Evolutionary conservation across 2,888 invertebrate species (phyloP).

Genomic region (Isotomurus palustris): DNA sequence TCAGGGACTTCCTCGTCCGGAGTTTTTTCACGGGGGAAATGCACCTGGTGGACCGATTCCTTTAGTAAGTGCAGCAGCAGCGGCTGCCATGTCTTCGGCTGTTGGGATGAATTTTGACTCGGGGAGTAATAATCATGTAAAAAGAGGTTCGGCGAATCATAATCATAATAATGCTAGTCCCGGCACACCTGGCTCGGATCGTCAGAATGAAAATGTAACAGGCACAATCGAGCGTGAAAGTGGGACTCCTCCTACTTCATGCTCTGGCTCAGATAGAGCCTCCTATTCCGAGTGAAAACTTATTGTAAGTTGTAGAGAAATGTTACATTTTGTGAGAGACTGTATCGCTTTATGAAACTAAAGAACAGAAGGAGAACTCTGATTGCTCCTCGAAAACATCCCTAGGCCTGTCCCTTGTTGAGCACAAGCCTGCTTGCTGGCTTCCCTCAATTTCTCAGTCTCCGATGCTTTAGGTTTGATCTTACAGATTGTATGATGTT

Average conservation of each 20-base stretch:
- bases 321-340: not conserved
- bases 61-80: slow-evolving; percentile 35
- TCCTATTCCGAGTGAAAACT: slow-evolving; percentile 55
- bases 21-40: slow-evolving; percentile 34
- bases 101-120: slow-evolving; percentile 20
- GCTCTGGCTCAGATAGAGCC: slow-evolving; percentile 57
- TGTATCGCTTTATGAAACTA: too few relatives aligned
- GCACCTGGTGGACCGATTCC: slow-evolving; percentile 25
- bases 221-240: slow-evolving; percentile 32
- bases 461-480: too few relatives aligned
- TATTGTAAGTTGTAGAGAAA: not conserved
- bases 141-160: slow-evolving; percentile 7
- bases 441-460: too few relatives aligned
- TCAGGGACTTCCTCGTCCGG: slow-evolving; percentile 38
- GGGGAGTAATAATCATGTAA: slow-evolving; percentile 15
- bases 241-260: slow-evolving; percentile 49
- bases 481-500: too few relatives aligned
- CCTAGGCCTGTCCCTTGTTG: too few relatives aligned
- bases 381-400: too few relatives aligned
- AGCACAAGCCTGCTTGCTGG: too few relatives aligned
- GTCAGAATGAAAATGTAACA: slow-evolving; percentile 13
- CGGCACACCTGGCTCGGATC: slow-evolving; percentile 31
- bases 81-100: slow-evolving; percentile 33
- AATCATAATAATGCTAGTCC: slow-evolving; percentile 28
- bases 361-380: too few relatives aligned